A percentile compares a stretch with the other conserved stretches of the same genome.
phyloP scores from a whole-genome alignment of 2,797 vertebrate genomes.

The Enteromius argenteus region DNA sequence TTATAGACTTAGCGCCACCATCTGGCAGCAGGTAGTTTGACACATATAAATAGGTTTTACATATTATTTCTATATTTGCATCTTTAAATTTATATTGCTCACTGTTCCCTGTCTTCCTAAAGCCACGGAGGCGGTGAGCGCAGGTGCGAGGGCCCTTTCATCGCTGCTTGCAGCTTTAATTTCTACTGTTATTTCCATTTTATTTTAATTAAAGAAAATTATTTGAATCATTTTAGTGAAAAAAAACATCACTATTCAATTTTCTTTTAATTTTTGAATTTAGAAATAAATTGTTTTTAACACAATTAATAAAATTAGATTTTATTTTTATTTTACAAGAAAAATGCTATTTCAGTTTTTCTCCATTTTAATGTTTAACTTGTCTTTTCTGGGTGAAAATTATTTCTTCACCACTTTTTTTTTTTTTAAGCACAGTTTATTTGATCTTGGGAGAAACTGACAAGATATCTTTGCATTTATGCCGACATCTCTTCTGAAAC shows the following conservation, averaged over 20 bases:
- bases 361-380: not conserved
- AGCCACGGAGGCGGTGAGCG: too few species aligned
- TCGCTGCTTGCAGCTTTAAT: not conserved
- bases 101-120: too few species aligned
- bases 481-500: not conserved
- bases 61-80: too few species aligned
- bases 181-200: not conserved
- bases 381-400: not conserved
- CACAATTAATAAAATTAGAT: too few species aligned
- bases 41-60: too few species aligned
- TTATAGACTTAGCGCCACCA: too few species aligned
- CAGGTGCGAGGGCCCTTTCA: too few species aligned
- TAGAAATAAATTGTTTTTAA: too few species aligned
- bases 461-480: not conserved
- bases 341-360: not conserved
- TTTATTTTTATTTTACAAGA: not conserved
- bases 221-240: not conserved
- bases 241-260: not conserved
- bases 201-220: not conserved
- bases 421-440: not conserved
- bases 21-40: too few species aligned
- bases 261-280: too few species aligned
- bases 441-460: not conserved
- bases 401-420: not conserved
- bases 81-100: too few species aligned